A percentile compares a stretch with the other conserved stretches of the same genome.
These are phyloP conservation scores for Sebastes itinus DNA, from an alignment of 2,797 vertebrate genomes.

Conservation along the genomic window DNA sequence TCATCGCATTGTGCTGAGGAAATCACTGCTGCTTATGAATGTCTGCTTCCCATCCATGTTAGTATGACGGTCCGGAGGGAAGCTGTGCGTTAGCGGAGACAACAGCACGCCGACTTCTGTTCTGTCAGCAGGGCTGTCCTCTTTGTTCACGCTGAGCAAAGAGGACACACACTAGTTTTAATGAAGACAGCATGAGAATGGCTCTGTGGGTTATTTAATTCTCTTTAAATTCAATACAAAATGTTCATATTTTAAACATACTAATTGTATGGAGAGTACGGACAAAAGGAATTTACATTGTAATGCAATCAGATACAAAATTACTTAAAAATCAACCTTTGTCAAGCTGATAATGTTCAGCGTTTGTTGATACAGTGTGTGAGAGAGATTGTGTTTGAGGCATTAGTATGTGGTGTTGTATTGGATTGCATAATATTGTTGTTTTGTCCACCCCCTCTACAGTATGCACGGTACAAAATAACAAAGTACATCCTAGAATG, in stretches of 20 bases:
- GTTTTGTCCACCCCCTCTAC: constrained; percentile 66
- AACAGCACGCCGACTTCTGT: constrained; percentile 1
- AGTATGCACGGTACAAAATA: constrained; percentile 46
- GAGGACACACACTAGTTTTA: neutral
- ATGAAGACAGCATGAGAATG: neutral
- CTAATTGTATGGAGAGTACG: neutral
- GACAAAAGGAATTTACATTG: neutral
- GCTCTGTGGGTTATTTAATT: neutral
- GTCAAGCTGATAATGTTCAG: neutral
- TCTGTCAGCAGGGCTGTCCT: constrained; percentile 14
- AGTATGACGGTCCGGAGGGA: constrained; percentile 9
- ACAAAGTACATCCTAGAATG: constrained; percentile 24
- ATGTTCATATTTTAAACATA: neutral
- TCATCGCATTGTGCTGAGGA: constrained; percentile 60
- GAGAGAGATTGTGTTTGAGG: constrained; percentile 12
- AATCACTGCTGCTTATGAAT: constrained; percentile 65
- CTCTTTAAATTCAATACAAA: neutral
- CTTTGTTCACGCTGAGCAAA: constrained; percentile 1
- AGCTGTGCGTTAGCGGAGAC: constrained; percentile 7
- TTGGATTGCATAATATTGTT: constrained; percentile 68
- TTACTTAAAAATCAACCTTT: neutral
- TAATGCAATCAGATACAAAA: neutral
- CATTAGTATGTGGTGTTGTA: constrained; percentile 40
- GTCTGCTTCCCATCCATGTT: constrained; percentile 61
- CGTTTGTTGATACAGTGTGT: constrained; percentile 2